Base-by-base conservation (phyloP, 1,140 invertebrate genomes). In the Drosophila insularis region DNA sequence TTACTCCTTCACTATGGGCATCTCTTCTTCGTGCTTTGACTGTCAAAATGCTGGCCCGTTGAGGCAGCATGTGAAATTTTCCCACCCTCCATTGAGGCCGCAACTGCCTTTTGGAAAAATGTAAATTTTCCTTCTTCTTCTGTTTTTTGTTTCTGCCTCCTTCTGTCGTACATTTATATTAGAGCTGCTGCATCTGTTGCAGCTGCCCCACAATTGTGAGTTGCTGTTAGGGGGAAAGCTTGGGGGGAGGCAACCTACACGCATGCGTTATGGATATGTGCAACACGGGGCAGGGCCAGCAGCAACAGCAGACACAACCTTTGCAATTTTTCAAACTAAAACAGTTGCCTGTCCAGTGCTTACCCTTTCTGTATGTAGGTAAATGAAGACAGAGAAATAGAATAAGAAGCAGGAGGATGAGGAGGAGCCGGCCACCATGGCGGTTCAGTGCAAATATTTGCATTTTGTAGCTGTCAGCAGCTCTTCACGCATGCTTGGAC, bases 71-170 rank as follows among this genome's bases (percentile, higher is more conserved):
- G 72, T 68, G 84, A 89, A 77, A 86, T 77, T 86, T 86, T 86
- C 82, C 82, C 82, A 86, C 82, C 82, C 82, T 87, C 82, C 82
- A 82, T 89, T 89, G 79, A 66, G 79, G 68, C 74, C 60, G 53
- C 60, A 40, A 46, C 60, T 69, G 67, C 80, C 61, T 50, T 84
- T 80, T 74, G 80, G 54, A 70, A 27, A 79, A 87, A 86, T 86
- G 82, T 87, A 86, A 86, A 86, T 86, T 87, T 81, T 40, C 56
- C 40, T 58, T 60, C 63, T 40, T 63, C 35, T 13, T 54, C 10
- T 86, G 79, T 75, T 40, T 50, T 23, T 58, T 60, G 63, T 40
- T 68, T 32, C 10, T 53, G 11, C 21, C 53, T 39, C 10, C n/a
- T 43, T 19, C 43, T 63, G 80, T 76, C 53, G 78, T 81, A 87